Base-by-base conservation (phyloP, 2,113 vertebrate species). In the Bagarius yarrelli region DNA sequence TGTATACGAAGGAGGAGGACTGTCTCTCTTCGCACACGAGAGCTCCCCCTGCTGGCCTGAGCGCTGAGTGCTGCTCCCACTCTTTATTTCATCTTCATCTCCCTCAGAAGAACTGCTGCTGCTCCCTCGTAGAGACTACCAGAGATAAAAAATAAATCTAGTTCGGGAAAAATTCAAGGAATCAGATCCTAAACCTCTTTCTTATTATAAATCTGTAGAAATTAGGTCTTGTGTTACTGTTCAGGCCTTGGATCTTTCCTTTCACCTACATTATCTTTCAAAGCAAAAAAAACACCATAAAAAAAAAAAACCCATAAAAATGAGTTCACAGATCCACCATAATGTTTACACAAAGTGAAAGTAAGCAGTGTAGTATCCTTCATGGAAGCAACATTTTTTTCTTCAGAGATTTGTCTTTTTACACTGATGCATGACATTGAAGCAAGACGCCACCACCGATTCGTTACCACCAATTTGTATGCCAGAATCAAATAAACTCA, bases 21-120 rank as follows among this genome's bases (percentile, higher is more conserved):
- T 96, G 87, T 93, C 94, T 53, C 83, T 92, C 72, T 92, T 94
- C 64, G 91, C 94, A 66, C 92, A 80, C 47, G 90, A 87, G 15
- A 88, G 84, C 34, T 93, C 93, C 57, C 92, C 93, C 88, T 93
- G 92, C 50, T 90, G 91, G 78, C 91, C 93, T 0, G 91, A 91
- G 18, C 93, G 92, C 63, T 95, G 94, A 76, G 94, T 92, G 18
- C 90, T 87, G 76, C 93, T 94, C 61, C 95, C 94, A 0, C 93
- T 94, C 14, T 95, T 95, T 0, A 88, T 92, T 86, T 98, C 97
- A 83, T 98, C 98, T 25, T 97, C 96, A 4, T 97, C 98, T 9
- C 94, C 96, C 84, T 98, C 98, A 0, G 97, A 98, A 55, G 96
- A 98, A 67, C 96, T 99, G 85, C 94, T 95, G 83, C 95, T 98